Base-by-base conservation (phyloP, 1,140 invertebrate genomes). In the Drosophila malerkotliana region DNA sequence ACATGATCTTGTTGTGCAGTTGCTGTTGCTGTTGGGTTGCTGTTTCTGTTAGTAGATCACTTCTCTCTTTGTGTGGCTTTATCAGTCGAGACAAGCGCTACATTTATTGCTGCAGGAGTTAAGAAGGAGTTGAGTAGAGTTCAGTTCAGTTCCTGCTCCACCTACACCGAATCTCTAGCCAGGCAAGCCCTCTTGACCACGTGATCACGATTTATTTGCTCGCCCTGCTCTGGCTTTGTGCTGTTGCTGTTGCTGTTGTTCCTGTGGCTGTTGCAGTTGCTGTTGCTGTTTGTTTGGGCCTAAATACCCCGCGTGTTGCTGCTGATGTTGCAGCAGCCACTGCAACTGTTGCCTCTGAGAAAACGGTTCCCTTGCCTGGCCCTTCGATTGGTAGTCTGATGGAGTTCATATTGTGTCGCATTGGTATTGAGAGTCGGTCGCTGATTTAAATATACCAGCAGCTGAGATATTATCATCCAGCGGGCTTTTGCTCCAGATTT, bases 201-300 rank as follows among this genome's bases (percentile, higher is more conserved):
- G 78, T 91, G 90, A 91, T 91, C 90, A 91, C 90, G 90, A 91
- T 91, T 91, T 91, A 91, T 91, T 90, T 90, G 74, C 76, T 83
- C 54, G 73, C 44, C 72, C 76, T 44, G 61, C 66, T 55, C 67
- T 67, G 49, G 61, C 66, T 55, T 81, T 82, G 79, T 74, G 62
- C 26, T 18, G 56, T 64, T 77, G 49, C 58, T 67, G 39, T 12
- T 66, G 1, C 26, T 28, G 53, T 21, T 67, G 39, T 12, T 66
- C 6, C 26, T 28, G 53, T 21, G 21, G 60, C 64, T 54, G 82
- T 81, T 73, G 73, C 32, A 12, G 55, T 64, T 77, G 48, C 58
- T 66, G 51, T 60, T 77, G 58, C 54, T 72, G 75, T 77, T 77
- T 77, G 62, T 77, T 82, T 87, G 75, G 67, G 72, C 74, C 71